These are phyloP conservation scores for Amblyopsis rosae DNA, from an alignment of 2,113 vertebrate species.

Conservation along the genomic window DNA sequence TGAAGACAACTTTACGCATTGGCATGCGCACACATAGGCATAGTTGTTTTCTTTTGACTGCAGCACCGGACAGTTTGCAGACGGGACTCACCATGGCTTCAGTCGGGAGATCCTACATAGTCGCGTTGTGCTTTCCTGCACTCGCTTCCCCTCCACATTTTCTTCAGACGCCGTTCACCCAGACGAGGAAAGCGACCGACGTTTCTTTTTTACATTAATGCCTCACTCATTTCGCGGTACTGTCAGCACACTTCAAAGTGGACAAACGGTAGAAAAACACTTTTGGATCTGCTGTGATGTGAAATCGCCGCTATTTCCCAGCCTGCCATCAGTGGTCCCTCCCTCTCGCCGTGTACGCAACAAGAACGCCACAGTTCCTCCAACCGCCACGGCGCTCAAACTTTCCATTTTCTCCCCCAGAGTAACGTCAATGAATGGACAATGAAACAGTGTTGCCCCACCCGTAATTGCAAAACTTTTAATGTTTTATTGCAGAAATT, in stretches of 20 bases:
- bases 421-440: conserved; percentile 61
- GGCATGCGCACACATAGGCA: background rate
- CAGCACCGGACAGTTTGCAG: background rate
- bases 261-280: background rate
- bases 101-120: conserved; percentile 67
- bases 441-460: conserved; percentile 53
- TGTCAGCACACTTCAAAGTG: background rate
- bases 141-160: conserved; percentile 53
- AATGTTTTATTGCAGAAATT: conserved; percentile 26
- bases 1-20: background rate
- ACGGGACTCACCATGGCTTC: conserved; percentile 68
- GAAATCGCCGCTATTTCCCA: too few relatives aligned
- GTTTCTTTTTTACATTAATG: too few relatives aligned
- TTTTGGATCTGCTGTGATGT: too few relatives aligned
- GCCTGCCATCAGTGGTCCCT: background rate
- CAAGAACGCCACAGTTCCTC: conserved; percentile 65
- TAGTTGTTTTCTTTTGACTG: background rate
- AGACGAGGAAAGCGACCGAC: too few relatives aligned
- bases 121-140: conserved; percentile 53
- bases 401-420: conserved; percentile 56
- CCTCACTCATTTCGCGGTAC: too few relatives aligned
- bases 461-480: conserved; percentile 32
- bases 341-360: conserved; percentile 49
- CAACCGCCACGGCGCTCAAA: conserved; percentile 52
- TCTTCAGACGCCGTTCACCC: conserved; percentile 7